Base-by-base conservation (phyloP, 2,113 vertebrate species). In the Odocoileus virginianus region DNA sequence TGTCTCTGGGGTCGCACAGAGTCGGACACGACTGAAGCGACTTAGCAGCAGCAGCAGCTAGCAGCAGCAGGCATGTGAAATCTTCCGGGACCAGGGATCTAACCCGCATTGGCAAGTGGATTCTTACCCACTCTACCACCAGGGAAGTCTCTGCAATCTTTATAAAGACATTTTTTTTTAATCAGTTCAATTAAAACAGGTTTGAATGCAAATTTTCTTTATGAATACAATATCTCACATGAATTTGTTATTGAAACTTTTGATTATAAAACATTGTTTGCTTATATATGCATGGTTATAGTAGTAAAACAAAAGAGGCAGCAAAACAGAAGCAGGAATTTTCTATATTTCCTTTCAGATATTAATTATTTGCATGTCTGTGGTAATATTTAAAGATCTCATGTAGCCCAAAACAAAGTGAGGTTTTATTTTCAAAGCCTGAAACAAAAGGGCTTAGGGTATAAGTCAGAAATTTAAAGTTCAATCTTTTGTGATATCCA, bases 221-320 rank as follows among this genome's bases (percentile, higher is more conserved):
- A 60, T 61, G 57, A 95, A 87, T 79, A 50, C 19, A 97, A 60
- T 61, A 13, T 36, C 10, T 95, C 3, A 47, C 92, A 57, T 89
- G 55, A 97, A 87, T 95, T 91, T 96, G 45, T 76, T 92, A 87
- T 27, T 83, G 30, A 36, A 78, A 4, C 6, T 71, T 98, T 95
- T 89, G 43, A 81, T 82, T 91, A 61, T 40, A 93, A 14, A 87
- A 78, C 2, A 58, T 79, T 50, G 60, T 96, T 97, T 88, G 25
- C 23, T 86, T 96, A 40, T 82, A 4, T 76, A 54, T 55, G 28
- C 45, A 74, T 54, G 19, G 25, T 43, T 89, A 61, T 45, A 87
- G 10, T 8, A 23, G 55, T 55, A 88, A 78, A 27, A 64, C 36
- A 92, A 95, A 90, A 90, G 57, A 58, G 76, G 9, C 27, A 93